Conservation (phyloP, 2,888 invertebrate genomes). For the Drosophila kanekoi region DNA sequence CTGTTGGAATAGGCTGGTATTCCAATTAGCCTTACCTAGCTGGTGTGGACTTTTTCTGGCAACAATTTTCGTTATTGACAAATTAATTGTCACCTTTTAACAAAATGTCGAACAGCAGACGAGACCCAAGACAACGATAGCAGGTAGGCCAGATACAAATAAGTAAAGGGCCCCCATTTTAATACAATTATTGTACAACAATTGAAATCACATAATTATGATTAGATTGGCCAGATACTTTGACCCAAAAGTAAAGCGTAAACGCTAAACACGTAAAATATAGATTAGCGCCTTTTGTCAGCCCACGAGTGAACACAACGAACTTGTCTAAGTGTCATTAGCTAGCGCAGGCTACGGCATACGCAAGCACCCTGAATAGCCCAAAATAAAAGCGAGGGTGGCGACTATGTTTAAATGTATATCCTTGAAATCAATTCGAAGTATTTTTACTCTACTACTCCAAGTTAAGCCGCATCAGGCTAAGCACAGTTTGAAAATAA, state of each 20-base stretch:
- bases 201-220: slow-evolving; percentile 81
- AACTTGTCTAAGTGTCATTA: slow-evolving; percentile 58
- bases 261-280: slow-evolving; percentile 78
- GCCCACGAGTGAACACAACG: slow-evolving; percentile 11
- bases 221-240: slow-evolving; percentile 61
- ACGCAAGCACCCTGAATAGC: slow-evolving; percentile 16
- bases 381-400: slow-evolving; percentile 25
- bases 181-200: slow-evolving; percentile 56
- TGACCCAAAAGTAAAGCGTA: slow-evolving; percentile 57
- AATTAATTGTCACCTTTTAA: slow-evolving; percentile 84
- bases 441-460: background rate
- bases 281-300: slow-evolving; percentile 80
- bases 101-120: slow-evolving; percentile 68
- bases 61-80: slow-evolving; percentile 82
- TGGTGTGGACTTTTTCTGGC: slow-evolving; percentile 14
- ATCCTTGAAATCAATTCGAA: background rate
- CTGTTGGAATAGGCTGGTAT: slow-evolving; percentile 15
- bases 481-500: too few species aligned
- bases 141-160: slow-evolving; percentile 6
- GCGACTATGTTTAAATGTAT: slow-evolving; percentile 1
- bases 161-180: slow-evolving; percentile 46
- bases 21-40: slow-evolving; percentile 28
- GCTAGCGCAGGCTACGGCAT: slow-evolving; percentile 51
- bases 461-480: background rate
- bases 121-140: slow-evolving; percentile 20